phyloP scores from a whole-genome alignment of 2,888 invertebrate genomes.

The Tachina fera region DNA sequence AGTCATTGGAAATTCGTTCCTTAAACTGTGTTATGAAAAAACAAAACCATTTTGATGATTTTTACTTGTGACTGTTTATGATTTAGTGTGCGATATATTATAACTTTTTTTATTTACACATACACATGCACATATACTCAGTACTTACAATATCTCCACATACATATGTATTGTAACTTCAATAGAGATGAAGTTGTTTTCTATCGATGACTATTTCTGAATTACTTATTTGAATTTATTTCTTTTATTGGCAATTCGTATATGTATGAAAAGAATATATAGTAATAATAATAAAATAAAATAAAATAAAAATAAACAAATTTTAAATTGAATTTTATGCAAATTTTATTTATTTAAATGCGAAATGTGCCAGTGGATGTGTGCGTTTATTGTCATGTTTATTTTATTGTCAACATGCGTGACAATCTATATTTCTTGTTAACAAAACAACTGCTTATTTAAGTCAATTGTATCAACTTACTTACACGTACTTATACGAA shows the following conservation, averaged over 20 bases:
- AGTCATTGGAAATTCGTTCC: too few relatives aligned
- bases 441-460: slow-evolving; percentile 64
- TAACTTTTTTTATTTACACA: too few relatives aligned
- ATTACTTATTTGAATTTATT: slow-evolving; percentile 25
- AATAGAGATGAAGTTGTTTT: neutral
- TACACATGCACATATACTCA: too few relatives aligned
- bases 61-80: too few relatives aligned
- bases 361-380: neutral
- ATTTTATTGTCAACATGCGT: slow-evolving; percentile 71
- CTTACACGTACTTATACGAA: slow-evolving; percentile 7
- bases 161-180: neutral
- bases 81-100: too few relatives aligned
- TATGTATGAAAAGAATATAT: neutral
- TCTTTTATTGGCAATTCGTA: slow-evolving; percentile 33
- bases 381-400: slow-evolving; percentile 68
- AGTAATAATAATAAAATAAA: slow-evolving; percentile 24
- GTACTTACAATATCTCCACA: too few relatives aligned
- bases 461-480: slow-evolving; percentile 61
- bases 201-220: slow-evolving; percentile 7
- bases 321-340: slow-evolving; percentile 80
- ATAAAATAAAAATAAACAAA: slow-evolving; percentile 47
- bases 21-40: too few relatives aligned
- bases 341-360: slow-evolving; percentile 77
- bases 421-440: slow-evolving; percentile 72
- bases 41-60: too few relatives aligned